phyloP scores from a whole-genome alignment of 2,888 invertebrate species.

The Thereva nobilitata region DNA sequence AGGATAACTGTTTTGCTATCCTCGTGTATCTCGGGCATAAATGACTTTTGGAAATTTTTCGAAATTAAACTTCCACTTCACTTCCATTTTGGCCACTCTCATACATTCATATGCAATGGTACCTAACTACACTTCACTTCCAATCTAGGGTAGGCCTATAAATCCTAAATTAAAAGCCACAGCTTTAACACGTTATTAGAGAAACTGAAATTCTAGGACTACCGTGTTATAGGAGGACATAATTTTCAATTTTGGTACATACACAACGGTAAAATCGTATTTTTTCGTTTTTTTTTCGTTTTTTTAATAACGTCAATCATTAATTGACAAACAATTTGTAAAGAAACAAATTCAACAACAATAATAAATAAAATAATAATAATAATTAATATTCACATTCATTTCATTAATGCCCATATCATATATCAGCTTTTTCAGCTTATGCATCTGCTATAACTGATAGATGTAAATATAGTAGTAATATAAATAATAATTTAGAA shows the following conservation, averaged over 20 bases:
- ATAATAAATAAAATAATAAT: background rate
- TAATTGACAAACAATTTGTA: background rate
- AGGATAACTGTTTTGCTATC: too few relatives aligned
- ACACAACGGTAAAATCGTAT: background rate
- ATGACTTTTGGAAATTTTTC: too few relatives aligned
- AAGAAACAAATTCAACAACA: background rate
- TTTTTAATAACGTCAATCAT: background rate
- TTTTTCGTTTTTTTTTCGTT: slow-evolving; percentile 1
- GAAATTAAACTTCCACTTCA: too few relatives aligned
- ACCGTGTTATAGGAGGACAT: too few relatives aligned
- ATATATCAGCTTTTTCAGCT: slow-evolving; percentile 25
- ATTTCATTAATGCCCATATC: slow-evolving; percentile 21
- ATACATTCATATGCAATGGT: too few relatives aligned
- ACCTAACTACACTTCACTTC: too few relatives aligned
- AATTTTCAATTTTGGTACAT: background rate
- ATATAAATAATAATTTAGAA: slow-evolving; percentile 1
- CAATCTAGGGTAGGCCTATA: too few relatives aligned
- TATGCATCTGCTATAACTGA: slow-evolving; percentile 8
- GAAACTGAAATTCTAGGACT: too few relatives aligned
- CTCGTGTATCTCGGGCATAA: too few relatives aligned
- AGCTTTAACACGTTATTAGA: too few relatives aligned
- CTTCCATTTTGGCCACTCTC: too few relatives aligned
- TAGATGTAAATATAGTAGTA: slow-evolving; percentile 16
- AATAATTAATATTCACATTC: slow-evolving; percentile 2
- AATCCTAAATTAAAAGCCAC: too few relatives aligned